Percentiles rank a stretch among this genome's conserved stretches.
phyloP scores from a whole-genome alignment of 2,113 vertebrate genomes.

The Scartelaos histophorus region DNA sequence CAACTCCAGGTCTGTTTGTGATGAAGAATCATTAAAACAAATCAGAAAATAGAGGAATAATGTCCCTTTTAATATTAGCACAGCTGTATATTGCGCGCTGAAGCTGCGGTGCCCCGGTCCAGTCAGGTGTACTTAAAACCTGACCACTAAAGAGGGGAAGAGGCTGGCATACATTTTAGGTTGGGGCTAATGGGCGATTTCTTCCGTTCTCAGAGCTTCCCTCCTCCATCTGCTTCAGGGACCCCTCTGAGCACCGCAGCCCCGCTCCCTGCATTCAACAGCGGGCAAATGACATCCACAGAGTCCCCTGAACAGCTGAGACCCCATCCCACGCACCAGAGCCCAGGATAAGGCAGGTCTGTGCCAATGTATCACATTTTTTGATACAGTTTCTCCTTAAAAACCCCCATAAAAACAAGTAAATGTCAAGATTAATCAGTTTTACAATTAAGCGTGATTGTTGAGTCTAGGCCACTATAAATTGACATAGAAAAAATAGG shows the following conservation, averaged over 20 bases:
- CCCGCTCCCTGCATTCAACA: slow-evolving; percentile 50
- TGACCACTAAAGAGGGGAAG: slow-evolving; percentile 64
- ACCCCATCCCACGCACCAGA: slow-evolving; percentile 45
- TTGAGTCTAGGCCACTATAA: background rate
- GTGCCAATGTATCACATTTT: background rate
- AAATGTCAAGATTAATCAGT: background rate
- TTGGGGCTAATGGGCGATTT: slow-evolving; percentile 73
- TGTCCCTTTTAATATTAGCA: slow-evolving; percentile 1
- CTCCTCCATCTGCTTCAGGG: slow-evolving; percentile 79
- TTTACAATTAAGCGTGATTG: background rate
- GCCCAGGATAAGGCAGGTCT: slow-evolving; percentile 18
- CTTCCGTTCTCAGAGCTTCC: slow-evolving; percentile 72
- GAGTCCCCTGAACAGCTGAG: slow-evolving; percentile 63
- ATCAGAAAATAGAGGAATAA: too few species aligned
- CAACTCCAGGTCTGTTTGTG: too few species aligned
- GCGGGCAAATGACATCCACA: slow-evolving; percentile 59
- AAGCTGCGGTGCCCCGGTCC: slow-evolving; percentile 39
- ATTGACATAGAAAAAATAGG: background rate
- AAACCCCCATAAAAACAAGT: background rate
- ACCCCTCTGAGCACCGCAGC: slow-evolving; percentile 41
- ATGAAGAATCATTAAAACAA: too few species aligned
- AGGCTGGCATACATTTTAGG: slow-evolving; percentile 70
- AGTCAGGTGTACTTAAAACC: slow-evolving; percentile 63
- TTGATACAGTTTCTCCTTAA: slow-evolving; percentile 21
- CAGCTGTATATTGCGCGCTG: slow-evolving; percentile 34